phyloP scores from a whole-genome alignment of 2,113 vertebrate genomes.

The Stigmatopora nigra region DNA sequence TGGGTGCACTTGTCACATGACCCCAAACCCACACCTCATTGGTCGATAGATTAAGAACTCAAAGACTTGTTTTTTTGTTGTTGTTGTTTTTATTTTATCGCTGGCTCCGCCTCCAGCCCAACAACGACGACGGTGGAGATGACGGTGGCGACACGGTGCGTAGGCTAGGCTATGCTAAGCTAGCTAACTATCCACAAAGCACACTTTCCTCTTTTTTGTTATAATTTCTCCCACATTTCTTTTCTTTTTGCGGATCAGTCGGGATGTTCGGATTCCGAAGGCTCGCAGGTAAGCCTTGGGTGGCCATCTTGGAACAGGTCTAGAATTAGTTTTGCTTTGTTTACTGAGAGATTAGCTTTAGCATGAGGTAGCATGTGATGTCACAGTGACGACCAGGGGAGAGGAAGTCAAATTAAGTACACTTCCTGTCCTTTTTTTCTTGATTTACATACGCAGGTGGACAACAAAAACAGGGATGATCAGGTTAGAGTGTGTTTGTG shows the following conservation, averaged over 20 bases:
- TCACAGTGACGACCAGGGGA: no score
- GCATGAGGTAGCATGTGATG: background rate
- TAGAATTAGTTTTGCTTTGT: background rate
- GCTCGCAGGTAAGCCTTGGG: conserved; percentile 60
- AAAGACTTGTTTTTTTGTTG: conserved; percentile 15
- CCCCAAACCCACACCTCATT: background rate
- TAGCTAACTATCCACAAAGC: background rate
- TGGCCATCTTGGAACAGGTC: background rate
- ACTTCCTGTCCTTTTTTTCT: background rate
- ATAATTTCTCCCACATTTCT: background rate
- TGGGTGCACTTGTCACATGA: conserved; percentile 39
- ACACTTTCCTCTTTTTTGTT: background rate
- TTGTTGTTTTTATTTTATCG: conserved; percentile 5
- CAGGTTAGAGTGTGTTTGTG: conserved; percentile 42
- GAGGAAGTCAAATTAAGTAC: background rate
- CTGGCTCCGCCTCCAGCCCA: conserved; percentile 10
- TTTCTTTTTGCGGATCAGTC: conserved; percentile 48
- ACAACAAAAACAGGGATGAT: conserved; percentile 66
- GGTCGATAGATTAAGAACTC: background rate
- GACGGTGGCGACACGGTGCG: conserved; percentile 61
- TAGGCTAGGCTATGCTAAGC: conserved; percentile 15
- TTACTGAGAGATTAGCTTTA: background rate
- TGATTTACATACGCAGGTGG: conserved; percentile 36
- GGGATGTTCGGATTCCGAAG: conserved; percentile 65
- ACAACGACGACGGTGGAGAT: conserved; percentile 43